Base-by-base conservation (phyloP, 2,888 invertebrate species). In the Drosophila neonasuta region DNA sequence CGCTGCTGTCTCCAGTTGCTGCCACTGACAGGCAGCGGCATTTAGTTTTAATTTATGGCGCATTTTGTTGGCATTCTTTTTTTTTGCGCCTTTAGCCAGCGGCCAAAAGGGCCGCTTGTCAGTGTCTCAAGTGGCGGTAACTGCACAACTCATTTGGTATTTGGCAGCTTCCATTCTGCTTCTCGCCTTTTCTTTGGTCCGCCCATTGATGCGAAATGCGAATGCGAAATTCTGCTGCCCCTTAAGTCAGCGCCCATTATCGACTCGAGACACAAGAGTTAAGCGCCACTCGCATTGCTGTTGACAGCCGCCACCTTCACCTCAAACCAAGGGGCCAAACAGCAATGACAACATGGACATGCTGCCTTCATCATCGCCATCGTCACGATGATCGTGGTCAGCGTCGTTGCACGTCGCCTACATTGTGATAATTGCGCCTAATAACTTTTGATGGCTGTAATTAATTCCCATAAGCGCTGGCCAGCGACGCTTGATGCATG, bases 31-130 rank as follows among this genome's bases (percentile, higher is more conserved):
- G 86, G 74, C 70, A 71, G 69, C 79, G 86, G 84, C 87, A 85
- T 85, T 87, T 87, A 87, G 83, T 79, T 85, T 86, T 85, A 85
- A 85, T 85, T 85, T 87, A 85, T 85, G 84, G 86, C 80, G 70
- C 74, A 76, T 79, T 87, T 68, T 67, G 79, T 72, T 24, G 24
- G 24, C 24, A 24, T 24, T 24, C 64, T 68, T 68, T 50, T 50
- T 44, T 15, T 52, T 24, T 29, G n/a, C 36, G 29, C 24, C 36
- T 45, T 54, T 54, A 15, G 60, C 55, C 41, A 29, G 48, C 34
- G 51, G 71, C 46, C 63, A 46, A 71, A 66, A 67, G 76, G 67
- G 67, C 70, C 67, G 48, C 24, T 24, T 74, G 68, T 77, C 73
- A 63, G 62, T 71, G 71, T 71, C 74, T 77, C 67, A 77, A 77